Evolutionary conservation across 2,888 invertebrate species (phyloP).

Genomic region (Drosophila tanythrix): DNA sequence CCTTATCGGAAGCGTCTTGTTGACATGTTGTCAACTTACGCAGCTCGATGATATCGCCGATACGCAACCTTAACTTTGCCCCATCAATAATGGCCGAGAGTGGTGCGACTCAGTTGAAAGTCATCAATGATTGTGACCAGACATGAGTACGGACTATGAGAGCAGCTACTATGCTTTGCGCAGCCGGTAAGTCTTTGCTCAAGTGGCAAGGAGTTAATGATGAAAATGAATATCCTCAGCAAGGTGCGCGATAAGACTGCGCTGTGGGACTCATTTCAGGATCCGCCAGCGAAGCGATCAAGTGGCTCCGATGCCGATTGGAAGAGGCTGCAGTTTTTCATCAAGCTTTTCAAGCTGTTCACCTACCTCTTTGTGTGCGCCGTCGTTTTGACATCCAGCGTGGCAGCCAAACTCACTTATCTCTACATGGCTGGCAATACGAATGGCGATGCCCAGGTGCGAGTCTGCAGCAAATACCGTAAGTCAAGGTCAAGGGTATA

Average conservation of each 20-base stretch:
- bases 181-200: slow-evolving; percentile 47
- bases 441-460: slow-evolving; percentile 86
- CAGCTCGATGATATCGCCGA: slow-evolving; percentile 49
- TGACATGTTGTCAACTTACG: slow-evolving; percentile 71
- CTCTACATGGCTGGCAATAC: slow-evolving; percentile 88
- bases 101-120: slow-evolving; percentile 55
- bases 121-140: slow-evolving; percentile 29
- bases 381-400: slow-evolving; percentile 88
- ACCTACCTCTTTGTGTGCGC: slow-evolving; percentile 89
- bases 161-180: slow-evolving; percentile 58
- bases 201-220: neutral
- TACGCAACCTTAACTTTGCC: slow-evolving; percentile 44
- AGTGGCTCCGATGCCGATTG: slow-evolving; percentile 89
- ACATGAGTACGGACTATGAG: slow-evolving; percentile 74
- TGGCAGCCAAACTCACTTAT: slow-evolving; percentile 90
- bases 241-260: slow-evolving; percentile 82
- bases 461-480: slow-evolving; percentile 87
- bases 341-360: slow-evolving; percentile 88
- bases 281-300: slow-evolving; percentile 88
- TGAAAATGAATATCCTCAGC: slow-evolving; percentile 32
- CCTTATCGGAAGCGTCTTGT: slow-evolving; percentile 55
- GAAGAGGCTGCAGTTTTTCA: slow-evolving; percentile 87
- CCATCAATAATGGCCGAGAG: slow-evolving; percentile 38
- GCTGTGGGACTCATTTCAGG: slow-evolving; percentile 93
- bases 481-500: slow-evolving; percentile 46